Evolutionary conservation across 2,113 vertebrate species (phyloP), one percentile per base, ranked within the genome.

Genomic region (Myodes glareolus): DNA sequence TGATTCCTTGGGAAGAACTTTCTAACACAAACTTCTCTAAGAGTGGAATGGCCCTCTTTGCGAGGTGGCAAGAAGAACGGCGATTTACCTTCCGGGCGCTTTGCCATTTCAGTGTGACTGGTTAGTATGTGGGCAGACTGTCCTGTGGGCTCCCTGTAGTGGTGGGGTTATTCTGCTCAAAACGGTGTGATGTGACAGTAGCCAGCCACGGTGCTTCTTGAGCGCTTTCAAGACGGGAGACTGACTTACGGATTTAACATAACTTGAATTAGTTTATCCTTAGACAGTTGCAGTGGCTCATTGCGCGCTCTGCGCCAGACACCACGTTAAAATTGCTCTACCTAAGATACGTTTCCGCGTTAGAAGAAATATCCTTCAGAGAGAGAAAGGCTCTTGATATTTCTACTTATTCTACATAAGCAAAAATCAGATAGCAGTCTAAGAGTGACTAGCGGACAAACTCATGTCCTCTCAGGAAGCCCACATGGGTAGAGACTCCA

Each of bases 341-440:
- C 50, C 61, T 94, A 86, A 50, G 77, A 82, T 29, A 67, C 10
- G 12, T 4, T 50, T 39, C 61, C 80, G 10, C 12, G 17, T 85
- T 63, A 88, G 77, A 94, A 47, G 39, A 90, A 77, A 81, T 52
- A 29, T n/a, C 21, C 81, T n/a, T 52, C 67, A 92, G 55, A 93
- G 87, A 94, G 73, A 84, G 68, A 91, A 77, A 77, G 70, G 58
- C 39, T 47, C 68, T n/a, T 3, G 7, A 36, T n/a, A 72, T n/a
- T n/a, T 16, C 16, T 72, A 7, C 68, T 72, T n/a, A n/a, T 19
- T 72, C 7, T n/a, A n/a, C 14, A 17, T 65, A 58, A 27, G 31
- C 33, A 10, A 70, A 87, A 87, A 11, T 50, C 25, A 55, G 36
- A 72, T 65, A 75, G 14, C 61, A 33, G 39, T 73, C 1, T 82